Percentiles rank a stretch among this genome's conserved stretches.
Conservation (phyloP, 1,140 invertebrate species). For the Aphis gossypii region DNA sequence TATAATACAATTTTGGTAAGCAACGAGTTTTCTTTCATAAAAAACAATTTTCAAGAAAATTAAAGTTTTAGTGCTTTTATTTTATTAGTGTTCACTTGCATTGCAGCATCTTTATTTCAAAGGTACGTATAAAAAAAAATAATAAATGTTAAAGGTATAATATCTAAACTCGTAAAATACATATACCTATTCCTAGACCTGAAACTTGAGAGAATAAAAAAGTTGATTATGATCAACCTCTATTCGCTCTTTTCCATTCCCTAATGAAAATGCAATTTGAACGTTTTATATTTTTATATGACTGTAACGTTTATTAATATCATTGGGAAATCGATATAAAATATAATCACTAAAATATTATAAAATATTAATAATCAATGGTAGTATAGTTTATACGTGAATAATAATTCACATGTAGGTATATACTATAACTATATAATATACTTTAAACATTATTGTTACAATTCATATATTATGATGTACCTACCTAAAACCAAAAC, state of each 20-base stretch:
- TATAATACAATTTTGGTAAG: not conserved
- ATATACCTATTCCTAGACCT: not conserved
- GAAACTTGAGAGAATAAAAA: not conserved
- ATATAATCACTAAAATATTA: not conserved
- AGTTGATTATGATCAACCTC: not conserved
- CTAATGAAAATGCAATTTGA: not conserved
- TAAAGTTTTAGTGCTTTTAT: constrained; percentile 12
- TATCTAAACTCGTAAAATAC: not conserved
- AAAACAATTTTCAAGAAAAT: not conserved
- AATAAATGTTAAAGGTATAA: constrained; percentile 16
- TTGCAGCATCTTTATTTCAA: not conserved
- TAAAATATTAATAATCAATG: not conserved
- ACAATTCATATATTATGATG: not conserved
- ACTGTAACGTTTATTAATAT: not conserved
- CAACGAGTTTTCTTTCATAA: not conserved
- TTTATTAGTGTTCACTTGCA: not conserved
- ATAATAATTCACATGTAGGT: no score
- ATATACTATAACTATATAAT: no score
- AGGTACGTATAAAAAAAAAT: not conserved
- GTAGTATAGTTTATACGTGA: not conserved
- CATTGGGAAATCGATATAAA: not conserved
- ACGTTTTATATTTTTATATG: not conserved
- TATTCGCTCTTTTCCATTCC: not conserved
- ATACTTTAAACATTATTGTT: not conserved
- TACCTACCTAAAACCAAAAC: not conserved